These are phyloP conservation scores for Phacellophora camtschatica DNA, from an alignment of 30 jellyfish, hydroid and myxozoan species.

Conservation along the genomic window DNA sequence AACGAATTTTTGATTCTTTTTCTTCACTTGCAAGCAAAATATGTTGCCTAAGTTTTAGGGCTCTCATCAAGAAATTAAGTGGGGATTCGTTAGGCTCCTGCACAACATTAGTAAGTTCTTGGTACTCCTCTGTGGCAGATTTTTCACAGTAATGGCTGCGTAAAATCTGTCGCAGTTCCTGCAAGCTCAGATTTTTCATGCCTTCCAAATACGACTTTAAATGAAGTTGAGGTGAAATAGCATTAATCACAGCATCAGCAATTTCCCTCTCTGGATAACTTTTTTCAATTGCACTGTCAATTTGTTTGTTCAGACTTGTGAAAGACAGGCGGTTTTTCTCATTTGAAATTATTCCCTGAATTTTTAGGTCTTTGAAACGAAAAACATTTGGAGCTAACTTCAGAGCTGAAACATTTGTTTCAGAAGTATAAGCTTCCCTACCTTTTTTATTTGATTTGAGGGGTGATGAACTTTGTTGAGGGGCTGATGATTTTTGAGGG, in stretches of 20 bases:
- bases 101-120: constrained; percentile 13
- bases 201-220: constrained; percentile 43
- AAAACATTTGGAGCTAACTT: neutral
- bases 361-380: constrained; percentile 35
- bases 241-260: constrained; percentile 36
- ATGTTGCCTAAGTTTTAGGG: constrained; percentile 15
- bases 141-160: constrained; percentile 49
- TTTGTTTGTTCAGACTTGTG: constrained; percentile 28
- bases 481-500: neutral
- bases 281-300: constrained; percentile 43
- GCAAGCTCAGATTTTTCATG: constrained; percentile 9
- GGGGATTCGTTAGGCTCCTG: constrained; percentile 41
- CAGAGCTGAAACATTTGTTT: neutral
- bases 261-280: constrained; percentile 38
- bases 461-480: neutral
- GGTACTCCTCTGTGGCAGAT: constrained; percentile 47
- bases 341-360: constrained; percentile 32
- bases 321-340: constrained; percentile 17
- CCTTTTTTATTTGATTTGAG: neutral
- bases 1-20: constrained; percentile 1
- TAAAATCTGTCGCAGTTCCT: constrained; percentile 19
- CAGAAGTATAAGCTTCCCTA: constrained; percentile 5
- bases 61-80: constrained; percentile 24
- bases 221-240: constrained; percentile 43
- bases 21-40: constrained; percentile 28